These are phyloP conservation scores for Zaprionus gabonicus DNA, from an alignment of 1,140 invertebrate species.

Conservation along the genomic window DNA sequence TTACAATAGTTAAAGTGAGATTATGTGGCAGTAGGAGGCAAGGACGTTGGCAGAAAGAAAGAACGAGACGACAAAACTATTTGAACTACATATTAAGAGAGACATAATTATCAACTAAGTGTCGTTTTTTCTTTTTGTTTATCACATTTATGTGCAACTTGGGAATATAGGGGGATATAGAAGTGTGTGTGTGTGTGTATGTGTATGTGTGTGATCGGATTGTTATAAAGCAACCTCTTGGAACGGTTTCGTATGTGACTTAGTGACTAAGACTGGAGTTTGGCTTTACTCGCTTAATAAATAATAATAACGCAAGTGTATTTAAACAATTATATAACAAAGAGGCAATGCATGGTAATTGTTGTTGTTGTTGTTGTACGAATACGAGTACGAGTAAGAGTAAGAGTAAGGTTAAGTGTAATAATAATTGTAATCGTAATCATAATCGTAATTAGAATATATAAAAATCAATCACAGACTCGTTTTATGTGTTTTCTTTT, in stretches of 20 bases:
- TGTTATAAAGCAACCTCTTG: slow-evolving; percentile 2
- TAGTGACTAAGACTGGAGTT: slow-evolving; percentile 15
- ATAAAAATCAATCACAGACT: slow-evolving; percentile 79
- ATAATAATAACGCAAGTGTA: slow-evolving; percentile 2
- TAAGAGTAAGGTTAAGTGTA: slow-evolving; percentile 2
- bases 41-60: background rate
- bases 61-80: background rate
- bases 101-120: slow-evolving; percentile 5
- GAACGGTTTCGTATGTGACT: slow-evolving; percentile 1
- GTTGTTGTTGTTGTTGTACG: background rate
- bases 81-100: background rate
- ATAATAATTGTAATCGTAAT: slow-evolving; percentile 36
- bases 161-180: background rate
- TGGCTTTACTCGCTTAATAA: slow-evolving; percentile 7
- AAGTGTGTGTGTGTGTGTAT: slow-evolving; percentile 2
- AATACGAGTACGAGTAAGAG: background rate
- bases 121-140: background rate
- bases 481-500: slow-evolving; percentile 44
- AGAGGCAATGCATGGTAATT: slow-evolving; percentile 8
- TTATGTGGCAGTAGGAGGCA: background rate
- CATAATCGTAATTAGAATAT: slow-evolving; percentile 55
- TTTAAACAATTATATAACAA: slow-evolving; percentile 45
- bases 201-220: background rate
- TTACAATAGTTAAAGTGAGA: slow-evolving; percentile 4
- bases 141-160: slow-evolving; percentile 8